These are phyloP conservation scores for Colinus virginianus DNA, from an alignment of 2,113 vertebrate species.

Conservation along the genomic window DNA sequence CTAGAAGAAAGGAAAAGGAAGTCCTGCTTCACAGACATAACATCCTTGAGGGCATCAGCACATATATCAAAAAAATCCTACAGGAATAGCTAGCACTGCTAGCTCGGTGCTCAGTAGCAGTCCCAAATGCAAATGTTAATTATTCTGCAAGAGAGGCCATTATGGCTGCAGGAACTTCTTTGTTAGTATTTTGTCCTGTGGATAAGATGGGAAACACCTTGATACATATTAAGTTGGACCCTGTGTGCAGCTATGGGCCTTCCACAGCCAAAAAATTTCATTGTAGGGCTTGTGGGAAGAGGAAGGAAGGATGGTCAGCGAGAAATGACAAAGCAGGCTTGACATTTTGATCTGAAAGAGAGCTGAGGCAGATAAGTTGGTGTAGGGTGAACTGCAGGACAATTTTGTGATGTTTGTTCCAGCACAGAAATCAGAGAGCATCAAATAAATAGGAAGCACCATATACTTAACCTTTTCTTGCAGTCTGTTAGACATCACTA, in stretches of 20 bases:
- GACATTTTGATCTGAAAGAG: background rate
- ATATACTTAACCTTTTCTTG: background rate
- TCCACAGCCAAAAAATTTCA: background rate
- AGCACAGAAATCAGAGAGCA: background rate
- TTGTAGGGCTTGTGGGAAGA: background rate
- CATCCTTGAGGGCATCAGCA: background rate
- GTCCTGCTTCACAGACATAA: background rate
- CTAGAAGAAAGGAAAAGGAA: background rate
- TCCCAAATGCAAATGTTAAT: background rate
- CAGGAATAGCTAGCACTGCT: background rate
- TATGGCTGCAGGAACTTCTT: background rate
- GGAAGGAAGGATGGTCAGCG: background rate
- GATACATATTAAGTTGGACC: background rate
- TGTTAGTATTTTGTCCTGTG: background rate
- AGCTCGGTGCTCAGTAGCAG: background rate
- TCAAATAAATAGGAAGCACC: background rate
- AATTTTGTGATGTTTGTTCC: background rate
- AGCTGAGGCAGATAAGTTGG: background rate
- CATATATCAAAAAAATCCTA: background rate
- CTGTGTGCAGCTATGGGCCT: accelerated
- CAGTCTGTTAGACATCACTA: background rate
- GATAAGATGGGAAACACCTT: background rate
- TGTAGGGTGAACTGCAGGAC: background rate
- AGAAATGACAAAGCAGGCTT: background rate
- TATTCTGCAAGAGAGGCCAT: background rate